Conservation (phyloP, 2,888 invertebrate genomes). For the Caenorhabditis auriculariae region DNA sequence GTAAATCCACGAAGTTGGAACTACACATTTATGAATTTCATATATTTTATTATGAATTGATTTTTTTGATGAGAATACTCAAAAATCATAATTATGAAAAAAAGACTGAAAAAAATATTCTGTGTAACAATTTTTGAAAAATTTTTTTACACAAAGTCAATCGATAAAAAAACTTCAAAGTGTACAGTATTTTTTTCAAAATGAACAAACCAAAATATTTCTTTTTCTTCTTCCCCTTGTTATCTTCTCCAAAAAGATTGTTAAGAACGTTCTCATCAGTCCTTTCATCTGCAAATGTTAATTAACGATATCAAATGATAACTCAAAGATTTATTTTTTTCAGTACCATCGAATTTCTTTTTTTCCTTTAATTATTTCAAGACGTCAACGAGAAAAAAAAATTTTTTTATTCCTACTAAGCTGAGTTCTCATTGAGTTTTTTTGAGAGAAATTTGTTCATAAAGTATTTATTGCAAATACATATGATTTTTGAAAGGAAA, state of each 20-base stretch:
- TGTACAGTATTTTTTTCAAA: too few relatives aligned
- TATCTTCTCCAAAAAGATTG: slow-evolving; percentile 1
- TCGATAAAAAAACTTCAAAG: too few relatives aligned
- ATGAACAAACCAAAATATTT: too few relatives aligned
- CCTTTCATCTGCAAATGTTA: not conserved
- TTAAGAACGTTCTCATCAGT: slow-evolving; percentile 8
- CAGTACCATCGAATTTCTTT: not conserved
- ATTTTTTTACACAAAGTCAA: not conserved
- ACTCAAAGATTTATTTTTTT: not conserved
- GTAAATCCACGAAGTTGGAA: too few relatives aligned
- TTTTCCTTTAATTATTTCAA: not conserved
- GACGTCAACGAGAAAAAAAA: not conserved
- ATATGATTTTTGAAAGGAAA: too few relatives aligned
- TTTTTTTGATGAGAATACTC: too few relatives aligned
- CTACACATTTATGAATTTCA: too few relatives aligned
- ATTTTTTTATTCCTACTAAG: too few relatives aligned
- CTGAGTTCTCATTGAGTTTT: too few relatives aligned
- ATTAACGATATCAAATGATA: too few relatives aligned
- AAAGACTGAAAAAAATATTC: not conserved
- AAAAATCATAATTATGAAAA: not conserved
- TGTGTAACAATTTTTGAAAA: not conserved
- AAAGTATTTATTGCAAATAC: slow-evolving; percentile 10
- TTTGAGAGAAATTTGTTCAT: too few relatives aligned
- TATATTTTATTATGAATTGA: too few relatives aligned
- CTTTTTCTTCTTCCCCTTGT: not conserved